phyloP scores from a whole-genome alignment of 2,797 vertebrate species.

The Eulemur rubriventer region DNA sequence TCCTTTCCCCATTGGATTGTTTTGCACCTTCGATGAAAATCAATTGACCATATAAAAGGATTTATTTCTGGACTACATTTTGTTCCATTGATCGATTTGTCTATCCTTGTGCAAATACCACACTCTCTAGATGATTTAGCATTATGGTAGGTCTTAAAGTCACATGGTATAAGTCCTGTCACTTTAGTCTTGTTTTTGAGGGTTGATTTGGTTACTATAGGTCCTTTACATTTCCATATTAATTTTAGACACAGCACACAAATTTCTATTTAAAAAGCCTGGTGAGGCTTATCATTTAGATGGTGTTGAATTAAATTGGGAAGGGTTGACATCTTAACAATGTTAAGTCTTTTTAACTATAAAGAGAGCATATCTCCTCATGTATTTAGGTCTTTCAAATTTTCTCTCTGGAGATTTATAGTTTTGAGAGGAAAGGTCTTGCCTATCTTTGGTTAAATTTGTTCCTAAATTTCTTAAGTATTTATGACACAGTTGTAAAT shows the following conservation, averaged over 20 bases:
- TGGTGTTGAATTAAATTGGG: not conserved
- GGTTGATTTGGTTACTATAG: not conserved
- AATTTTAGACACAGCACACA: not conserved
- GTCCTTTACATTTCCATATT: not conserved
- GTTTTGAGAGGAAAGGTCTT: not conserved
- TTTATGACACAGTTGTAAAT: not conserved
- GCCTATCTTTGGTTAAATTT: not conserved
- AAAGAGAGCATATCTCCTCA: not conserved
- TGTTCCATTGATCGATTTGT: not conserved
- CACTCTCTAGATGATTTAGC: not conserved
- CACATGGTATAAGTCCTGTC: not conserved
- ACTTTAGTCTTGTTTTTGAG: not conserved
- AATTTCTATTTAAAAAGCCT: not conserved
- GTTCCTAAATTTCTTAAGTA: not conserved
- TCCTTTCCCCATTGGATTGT: not conserved
- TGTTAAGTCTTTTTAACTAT: not conserved
- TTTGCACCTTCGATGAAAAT: not conserved
- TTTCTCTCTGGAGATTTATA: not conserved
- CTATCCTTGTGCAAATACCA: not conserved
- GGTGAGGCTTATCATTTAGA: not conserved
- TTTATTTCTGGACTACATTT: not conserved
- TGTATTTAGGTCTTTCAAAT: not conserved
- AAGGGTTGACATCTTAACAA: not conserved
- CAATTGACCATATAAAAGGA: not conserved
- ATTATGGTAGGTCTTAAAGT: not conserved